Evolutionary conservation across 2,888 invertebrate genomes (phyloP), one percentile per base, ranked within the genome.

Genomic region (Drosophila aldrichi): DNA sequence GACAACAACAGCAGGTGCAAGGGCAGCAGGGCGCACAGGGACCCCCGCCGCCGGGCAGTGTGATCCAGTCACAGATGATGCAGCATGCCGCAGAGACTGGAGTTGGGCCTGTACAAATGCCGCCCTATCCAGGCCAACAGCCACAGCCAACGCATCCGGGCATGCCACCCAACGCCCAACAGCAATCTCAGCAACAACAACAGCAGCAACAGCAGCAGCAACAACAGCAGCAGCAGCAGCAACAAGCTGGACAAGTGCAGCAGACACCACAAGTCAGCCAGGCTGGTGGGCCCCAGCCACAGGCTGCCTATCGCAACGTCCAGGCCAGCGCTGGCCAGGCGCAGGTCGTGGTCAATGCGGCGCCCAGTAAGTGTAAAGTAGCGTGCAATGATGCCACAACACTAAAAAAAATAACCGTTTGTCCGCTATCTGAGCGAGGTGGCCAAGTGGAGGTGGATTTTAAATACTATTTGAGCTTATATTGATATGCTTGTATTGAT

Each of bases 1-100:
- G 74, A 34, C 82, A 70, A 60, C 84, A 69, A 58, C 85, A 75
- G 57, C 79, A 66, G 59, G 78, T 68, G 49, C 76, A 56, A 51
- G 77, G 73, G 22, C 79, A 79, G 41, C 79, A 74, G 48, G 74
- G 60, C 2, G 57, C 76, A 18, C 43, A 59, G 9, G 76, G 73
- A 1, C 70, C 78, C 12, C 73, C 77, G 3, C 76, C 80, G 12
- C 82, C 89, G 74, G 81, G 87, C 78, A 65, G 91, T 78, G 62
- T 81, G 60, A 79, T 94, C 74, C 95, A 95, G 41, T 94, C 95
- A 20, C 93, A 93, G 74, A 93, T 95, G 63, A 88, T 90, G 79
- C 92, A 85, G 38, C 91, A 91, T 70, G 82, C 66, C 32, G 64
- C 58, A 7, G 83, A 81, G 16, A 66, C 82, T 41, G 77, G 78